Conservation (phyloP, 1,140 invertebrate genomes). For the Teleogryllus occipitalis region DNA sequence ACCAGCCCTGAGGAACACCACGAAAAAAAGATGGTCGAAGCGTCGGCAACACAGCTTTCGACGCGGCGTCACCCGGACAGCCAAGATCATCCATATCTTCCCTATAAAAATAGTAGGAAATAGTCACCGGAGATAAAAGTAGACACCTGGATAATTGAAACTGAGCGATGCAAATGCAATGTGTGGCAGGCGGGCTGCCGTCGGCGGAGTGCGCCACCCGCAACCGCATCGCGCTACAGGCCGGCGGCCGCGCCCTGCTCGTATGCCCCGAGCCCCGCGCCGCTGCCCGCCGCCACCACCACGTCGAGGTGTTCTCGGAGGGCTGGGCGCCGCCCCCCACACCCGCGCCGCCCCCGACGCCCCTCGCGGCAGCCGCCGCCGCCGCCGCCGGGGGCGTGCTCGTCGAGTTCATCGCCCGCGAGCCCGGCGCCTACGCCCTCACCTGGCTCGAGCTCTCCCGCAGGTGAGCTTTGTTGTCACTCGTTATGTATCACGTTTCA, state of each 20-base stretch:
- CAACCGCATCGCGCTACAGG: slow-evolving; percentile 64
- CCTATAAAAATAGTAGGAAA: no score
- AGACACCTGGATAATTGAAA: no score
- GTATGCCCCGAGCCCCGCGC: slow-evolving; percentile 57
- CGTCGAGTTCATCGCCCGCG: slow-evolving; percentile 65
- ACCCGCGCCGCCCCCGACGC: no score
- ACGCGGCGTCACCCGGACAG: no score
- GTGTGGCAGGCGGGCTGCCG: slow-evolving; percentile 36
- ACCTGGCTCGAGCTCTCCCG: slow-evolving; percentile 75
- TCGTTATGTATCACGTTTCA: no score
- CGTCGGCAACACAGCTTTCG: no score
- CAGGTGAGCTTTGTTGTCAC: slow-evolving; percentile 37
- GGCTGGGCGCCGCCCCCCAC: slow-evolving; percentile 49
- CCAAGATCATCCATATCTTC: no score
- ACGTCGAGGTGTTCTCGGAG: slow-evolving; percentile 73
- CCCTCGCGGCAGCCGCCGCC: no score
- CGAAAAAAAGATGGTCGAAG: no score
- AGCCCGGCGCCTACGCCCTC: slow-evolving; percentile 63
- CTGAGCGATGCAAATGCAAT: no score
- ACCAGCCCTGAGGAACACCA: no score
- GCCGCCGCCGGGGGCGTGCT: slow-evolving; percentile 46
- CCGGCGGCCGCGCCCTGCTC: slow-evolving; percentile 47
- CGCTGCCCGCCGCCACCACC: slow-evolving; percentile 41
- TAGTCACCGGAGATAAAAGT: no score
- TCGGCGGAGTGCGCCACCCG: slow-evolving; percentile 55